Conservation (phyloP, 64 coral and sea anemone genomes). For the Astreopora myriophthalma region DNA sequence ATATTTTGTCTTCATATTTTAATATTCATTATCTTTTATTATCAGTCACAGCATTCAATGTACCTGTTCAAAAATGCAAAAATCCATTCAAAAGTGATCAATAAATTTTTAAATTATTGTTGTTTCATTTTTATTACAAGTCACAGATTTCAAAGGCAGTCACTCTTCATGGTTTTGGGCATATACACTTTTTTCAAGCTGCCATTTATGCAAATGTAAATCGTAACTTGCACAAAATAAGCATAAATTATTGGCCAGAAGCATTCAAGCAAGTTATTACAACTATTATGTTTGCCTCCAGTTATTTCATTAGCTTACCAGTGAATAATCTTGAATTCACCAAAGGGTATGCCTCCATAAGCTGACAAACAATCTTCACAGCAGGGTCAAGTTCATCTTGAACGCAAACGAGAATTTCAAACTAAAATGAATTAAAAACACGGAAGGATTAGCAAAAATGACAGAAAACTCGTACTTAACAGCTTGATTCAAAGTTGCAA, state of each 20-base stretch:
- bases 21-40: background rate
- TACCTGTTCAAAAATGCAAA: background rate
- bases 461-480: background rate
- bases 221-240: background rate
- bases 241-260: background rate
- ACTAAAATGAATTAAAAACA: conserved; percentile 67
- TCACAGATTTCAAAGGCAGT: background rate
- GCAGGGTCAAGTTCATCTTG: conserved; percentile 90
- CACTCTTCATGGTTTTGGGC: background rate
- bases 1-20: background rate
- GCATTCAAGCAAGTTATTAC: background rate
- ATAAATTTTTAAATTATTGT: background rate
- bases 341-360: conserved; percentile 82
- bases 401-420: conserved; percentile 95
- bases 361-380: conserved; percentile 68
- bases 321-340: conserved; percentile 84
- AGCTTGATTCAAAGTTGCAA: background rate
- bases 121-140: background rate
- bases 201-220: background rate
- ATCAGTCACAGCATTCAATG: background rate
- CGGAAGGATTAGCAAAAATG: background rate
- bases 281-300: background rate
- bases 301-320: conserved; percentile 20
- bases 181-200: background rate
- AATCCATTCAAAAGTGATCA: background rate